phyloP scores from a whole-genome alignment of 2,113 vertebrate genomes.

The Melanerpes formicivorus region DNA sequence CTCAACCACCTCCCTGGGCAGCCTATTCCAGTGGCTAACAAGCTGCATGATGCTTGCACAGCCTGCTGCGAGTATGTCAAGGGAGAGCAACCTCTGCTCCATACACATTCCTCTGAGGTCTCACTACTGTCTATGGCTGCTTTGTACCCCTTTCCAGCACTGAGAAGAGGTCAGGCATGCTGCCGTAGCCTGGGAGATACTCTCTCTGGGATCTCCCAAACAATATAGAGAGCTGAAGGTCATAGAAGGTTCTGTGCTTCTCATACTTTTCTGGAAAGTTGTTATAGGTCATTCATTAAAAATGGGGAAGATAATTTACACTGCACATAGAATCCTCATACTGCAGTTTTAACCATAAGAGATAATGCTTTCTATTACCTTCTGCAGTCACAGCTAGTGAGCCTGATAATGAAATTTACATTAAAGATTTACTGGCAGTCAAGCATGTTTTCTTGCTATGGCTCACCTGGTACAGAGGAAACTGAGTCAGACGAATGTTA shows the following conservation, averaged over 20 bases:
- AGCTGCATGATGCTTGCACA: fast-evolving
- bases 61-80: background rate
- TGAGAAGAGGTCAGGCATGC: background rate
- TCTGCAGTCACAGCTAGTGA: background rate
- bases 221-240: background rate
- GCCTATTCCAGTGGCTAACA: background rate
- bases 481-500: background rate
- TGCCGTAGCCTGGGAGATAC: background rate
- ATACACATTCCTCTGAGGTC: background rate
- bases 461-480: background rate
- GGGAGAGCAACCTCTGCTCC: background rate
- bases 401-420: background rate
- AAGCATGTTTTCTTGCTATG: background rate
- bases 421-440: background rate
- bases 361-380: background rate
- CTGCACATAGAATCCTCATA: background rate
- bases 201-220: background rate
- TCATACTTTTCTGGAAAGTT: background rate
- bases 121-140: fast-evolving
- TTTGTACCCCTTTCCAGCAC: background rate
- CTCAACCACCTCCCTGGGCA: too few species aligned
- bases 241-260: background rate
- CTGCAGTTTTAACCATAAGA: background rate
- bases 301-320: background rate
- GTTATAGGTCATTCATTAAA: background rate